phyloP scores from a whole-genome alignment of 2,888 invertebrate genomes.

The Ommatoiulus sabulosus region DNA sequence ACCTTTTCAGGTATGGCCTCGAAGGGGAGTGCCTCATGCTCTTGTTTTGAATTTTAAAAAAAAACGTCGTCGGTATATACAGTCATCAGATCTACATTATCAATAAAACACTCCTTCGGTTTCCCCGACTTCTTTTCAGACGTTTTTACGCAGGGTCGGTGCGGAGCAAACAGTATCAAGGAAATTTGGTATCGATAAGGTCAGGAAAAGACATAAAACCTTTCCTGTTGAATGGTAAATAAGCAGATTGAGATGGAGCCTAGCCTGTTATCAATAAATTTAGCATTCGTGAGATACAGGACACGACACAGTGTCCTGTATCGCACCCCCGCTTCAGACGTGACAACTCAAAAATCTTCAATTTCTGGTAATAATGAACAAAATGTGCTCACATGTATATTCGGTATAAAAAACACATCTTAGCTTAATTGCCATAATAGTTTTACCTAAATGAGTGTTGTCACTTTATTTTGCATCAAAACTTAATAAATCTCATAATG shows the following conservation, averaged over 20 bases:
- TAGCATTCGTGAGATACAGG: background rate
- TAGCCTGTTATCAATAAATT: slow-evolving; percentile 26
- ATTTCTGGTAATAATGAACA: too few species aligned
- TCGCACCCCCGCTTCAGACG: too few species aligned
- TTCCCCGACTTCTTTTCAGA: background rate
- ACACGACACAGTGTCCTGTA: too few species aligned
- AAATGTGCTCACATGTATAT: too few species aligned
- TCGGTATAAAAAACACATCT: too few species aligned
- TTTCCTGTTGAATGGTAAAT: background rate
- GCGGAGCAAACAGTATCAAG: background rate
- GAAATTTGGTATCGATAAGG: background rate
- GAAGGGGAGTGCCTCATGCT: slow-evolving; percentile 12
- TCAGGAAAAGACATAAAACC: background rate
- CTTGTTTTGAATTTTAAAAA: background rate
- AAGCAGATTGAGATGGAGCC: background rate
- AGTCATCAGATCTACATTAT: background rate
- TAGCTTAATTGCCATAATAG: too few species aligned
- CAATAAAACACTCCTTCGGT: slow-evolving; percentile 32
- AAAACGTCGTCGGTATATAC: background rate
- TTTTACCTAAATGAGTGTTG: too few species aligned
- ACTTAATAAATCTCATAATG: too few species aligned
- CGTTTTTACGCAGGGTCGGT: background rate
- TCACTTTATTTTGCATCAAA: too few species aligned
- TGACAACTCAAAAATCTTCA: too few species aligned
- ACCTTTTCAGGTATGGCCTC: background rate